These are phyloP conservation scores for Tachycineta bicolor DNA, from an alignment of 2,113 vertebrate genomes.

Conservation along the genomic window DNA sequence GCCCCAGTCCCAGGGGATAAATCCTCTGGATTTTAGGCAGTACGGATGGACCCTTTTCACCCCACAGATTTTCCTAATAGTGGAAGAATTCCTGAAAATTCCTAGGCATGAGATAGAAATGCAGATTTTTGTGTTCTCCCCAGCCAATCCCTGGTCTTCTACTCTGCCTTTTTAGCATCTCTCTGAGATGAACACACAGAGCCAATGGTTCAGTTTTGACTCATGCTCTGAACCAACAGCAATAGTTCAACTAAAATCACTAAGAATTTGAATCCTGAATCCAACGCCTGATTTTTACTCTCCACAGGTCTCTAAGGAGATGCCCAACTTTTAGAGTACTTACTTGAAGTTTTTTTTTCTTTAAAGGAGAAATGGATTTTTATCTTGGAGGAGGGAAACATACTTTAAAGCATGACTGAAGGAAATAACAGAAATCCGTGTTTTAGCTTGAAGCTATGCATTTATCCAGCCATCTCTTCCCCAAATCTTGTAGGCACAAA, in stretches of 20 bases:
- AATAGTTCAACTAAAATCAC: not conserved
- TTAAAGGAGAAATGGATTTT: not conserved
- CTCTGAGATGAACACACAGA: fast-evolving
- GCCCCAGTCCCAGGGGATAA: not conserved
- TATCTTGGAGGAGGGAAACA: not conserved
- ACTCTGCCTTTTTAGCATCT: not conserved
- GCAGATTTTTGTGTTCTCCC: not conserved
- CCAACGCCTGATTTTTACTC: not conserved
- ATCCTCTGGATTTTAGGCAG: not conserved
- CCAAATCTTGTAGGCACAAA: not conserved
- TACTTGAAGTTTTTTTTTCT: not conserved
- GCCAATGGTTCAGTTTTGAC: not conserved
- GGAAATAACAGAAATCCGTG: not conserved
- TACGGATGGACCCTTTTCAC: not conserved
- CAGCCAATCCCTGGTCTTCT: not conserved
- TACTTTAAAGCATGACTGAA: not conserved
- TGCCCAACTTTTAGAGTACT: not conserved
- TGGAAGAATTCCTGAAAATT: not conserved
- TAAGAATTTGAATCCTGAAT: not conserved
- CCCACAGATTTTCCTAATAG: not conserved
- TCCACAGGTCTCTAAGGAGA: not conserved
- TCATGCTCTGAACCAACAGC: not conserved
- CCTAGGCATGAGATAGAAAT: not conserved
- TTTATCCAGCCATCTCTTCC: not conserved
- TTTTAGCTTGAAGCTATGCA: not conserved